These are phyloP conservation scores for Harpegnathos saltator DNA, from an alignment of 1,140 invertebrate species.

Conservation along the genomic window DNA sequence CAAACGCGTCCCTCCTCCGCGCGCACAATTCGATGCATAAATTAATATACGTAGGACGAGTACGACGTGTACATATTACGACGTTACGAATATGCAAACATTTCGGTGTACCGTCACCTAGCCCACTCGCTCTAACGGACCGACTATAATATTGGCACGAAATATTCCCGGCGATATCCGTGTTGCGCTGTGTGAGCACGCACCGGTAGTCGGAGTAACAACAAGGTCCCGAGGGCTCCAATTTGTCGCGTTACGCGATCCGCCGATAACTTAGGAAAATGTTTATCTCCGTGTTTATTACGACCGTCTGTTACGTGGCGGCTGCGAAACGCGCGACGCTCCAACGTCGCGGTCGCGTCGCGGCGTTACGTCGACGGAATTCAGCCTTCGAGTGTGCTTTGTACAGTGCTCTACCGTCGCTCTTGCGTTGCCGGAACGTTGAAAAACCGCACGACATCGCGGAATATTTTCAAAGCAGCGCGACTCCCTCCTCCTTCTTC, in stretches of 20 bases:
- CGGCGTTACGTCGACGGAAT: background rate
- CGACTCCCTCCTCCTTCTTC: too few species aligned
- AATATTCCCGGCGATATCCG: conserved; percentile 22
- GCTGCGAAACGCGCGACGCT: background rate
- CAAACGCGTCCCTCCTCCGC: conserved; percentile 34
- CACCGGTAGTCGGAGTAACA: background rate
- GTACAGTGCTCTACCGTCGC: too few species aligned
- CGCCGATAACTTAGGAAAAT: background rate
- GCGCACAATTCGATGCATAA: conserved; percentile 54
- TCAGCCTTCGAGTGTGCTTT: too few species aligned
- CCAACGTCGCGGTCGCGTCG: background rate
- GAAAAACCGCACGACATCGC: too few species aligned
- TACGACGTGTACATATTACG: conserved; percentile 56
- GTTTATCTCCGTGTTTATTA: background rate
- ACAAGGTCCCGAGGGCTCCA: background rate
- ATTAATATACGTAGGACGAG: conserved; percentile 54
- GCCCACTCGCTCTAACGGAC: conserved; percentile 10
- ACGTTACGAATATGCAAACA: conserved; percentile 81
- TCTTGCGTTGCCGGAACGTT: too few species aligned
- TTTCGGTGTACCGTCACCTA: conserved; percentile 51
- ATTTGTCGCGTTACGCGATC: conserved; percentile 1
- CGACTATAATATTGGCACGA: conserved; percentile 51
- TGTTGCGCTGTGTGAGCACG: background rate
- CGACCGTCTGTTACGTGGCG: background rate
- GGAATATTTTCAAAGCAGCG: too few species aligned